Base-by-base conservation (phyloP, 2,888 invertebrate genomes). In the Elaeidobius kamerunicus region DNA sequence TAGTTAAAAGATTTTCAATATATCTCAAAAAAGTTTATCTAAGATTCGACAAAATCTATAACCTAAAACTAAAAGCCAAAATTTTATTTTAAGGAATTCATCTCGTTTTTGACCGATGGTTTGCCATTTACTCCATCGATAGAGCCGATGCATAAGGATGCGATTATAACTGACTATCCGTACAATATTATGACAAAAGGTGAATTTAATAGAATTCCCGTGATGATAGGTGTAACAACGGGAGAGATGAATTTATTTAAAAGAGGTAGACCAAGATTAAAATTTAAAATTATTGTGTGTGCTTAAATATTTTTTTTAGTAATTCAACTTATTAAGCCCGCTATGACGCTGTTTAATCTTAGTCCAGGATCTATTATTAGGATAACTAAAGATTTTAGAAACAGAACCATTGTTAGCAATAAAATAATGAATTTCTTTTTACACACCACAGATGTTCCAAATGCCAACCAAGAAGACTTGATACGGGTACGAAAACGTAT, bases 151-250 rank as follows among this genome's bases (percentile, higher is more conserved):
- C 45, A 53, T 23, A 19, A 30, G 2, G 58, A 44, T 17, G 63
- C 62, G 12, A 51, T 61, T 11, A 28, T 62, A 9, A 59, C 61
- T 2, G 39, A 55, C 3, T 56, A 58, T 28, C 55, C 55, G 42
- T 54, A 58, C 27, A 39, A 54, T 23, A 7, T 47, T 1, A 23
- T 63, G 2, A 23, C 40, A 15, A 51, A 43, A 6, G 63, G 63
- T 5, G 28, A 59, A 2, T 60, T 62, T 44, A 52, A 55, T 15
- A 50, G 46, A 52, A 58, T 78, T 20, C 78, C 78, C 4, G 61
- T 77, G 1, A 75, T 79, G 74, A 75, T 78, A 3, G 79, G 79
- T 2, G 77, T 75, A 56, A 78, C 75, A 57, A 76, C 78, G 0
- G 69, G 75, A 62, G 77, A 78, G 67, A 69, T 56, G 34, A 15